These are phyloP conservation scores for Tupaia tana DNA, from an alignment of 2,113 vertebrate species.

Conservation along the genomic window DNA sequence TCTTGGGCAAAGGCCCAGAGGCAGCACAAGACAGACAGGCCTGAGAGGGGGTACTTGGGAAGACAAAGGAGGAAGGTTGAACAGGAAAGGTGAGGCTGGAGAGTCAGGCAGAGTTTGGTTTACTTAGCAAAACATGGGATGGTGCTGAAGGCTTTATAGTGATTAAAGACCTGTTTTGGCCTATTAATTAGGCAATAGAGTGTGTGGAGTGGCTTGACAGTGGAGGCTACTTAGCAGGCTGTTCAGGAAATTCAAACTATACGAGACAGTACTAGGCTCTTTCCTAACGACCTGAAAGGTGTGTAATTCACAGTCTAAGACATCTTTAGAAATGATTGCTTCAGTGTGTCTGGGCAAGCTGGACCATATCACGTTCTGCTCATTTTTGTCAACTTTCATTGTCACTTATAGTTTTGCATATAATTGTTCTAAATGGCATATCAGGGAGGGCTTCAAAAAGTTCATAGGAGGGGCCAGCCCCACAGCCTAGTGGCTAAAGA, in stretches of 20 bases:
- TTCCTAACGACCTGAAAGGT: background rate
- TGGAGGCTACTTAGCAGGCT: conserved; percentile 16
- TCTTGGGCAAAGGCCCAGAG: background rate
- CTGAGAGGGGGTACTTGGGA: background rate
- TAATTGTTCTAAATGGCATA: background rate
- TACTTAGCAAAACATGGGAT: background rate
- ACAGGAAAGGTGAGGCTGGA: background rate
- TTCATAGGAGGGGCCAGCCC: too few relatives aligned
- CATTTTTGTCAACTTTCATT: background rate
- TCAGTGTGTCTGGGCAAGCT: background rate
- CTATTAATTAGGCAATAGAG: background rate
- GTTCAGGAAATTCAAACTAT: conserved; percentile 40
- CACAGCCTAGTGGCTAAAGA: too few relatives aligned
- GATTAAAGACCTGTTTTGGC: background rate
- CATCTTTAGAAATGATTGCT: background rate
- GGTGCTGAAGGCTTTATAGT: background rate
- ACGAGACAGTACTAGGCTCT: background rate
- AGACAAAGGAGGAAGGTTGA: background rate
- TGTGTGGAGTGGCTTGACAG: background rate
- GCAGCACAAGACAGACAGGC: background rate
- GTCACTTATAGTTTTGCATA: background rate
- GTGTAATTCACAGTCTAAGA: background rate
- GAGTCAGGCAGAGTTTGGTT: background rate
- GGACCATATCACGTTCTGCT: background rate
- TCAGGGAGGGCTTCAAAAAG: too few relatives aligned